Base-by-base conservation (phyloP, 2,797 vertebrate genomes). In the Mallotus villosus region DNA sequence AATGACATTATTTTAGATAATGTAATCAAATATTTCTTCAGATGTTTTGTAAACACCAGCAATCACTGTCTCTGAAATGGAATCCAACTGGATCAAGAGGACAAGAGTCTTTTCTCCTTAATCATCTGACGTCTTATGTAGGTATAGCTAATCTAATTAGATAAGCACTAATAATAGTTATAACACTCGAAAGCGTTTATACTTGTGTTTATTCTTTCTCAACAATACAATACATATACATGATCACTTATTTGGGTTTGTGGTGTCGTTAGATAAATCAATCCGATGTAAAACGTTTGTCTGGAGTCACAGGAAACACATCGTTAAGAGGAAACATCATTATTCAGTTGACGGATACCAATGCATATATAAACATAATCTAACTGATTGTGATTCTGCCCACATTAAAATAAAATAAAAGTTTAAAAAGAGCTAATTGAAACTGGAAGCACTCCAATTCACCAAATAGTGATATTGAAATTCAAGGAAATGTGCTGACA, bases 381-480 rank as follows among this genome's bases (percentile, higher is more conserved):
- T 2, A 49, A 46, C 41, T 46, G 9, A 67, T 46, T 53, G 24
- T 53, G 29, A 41, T 7, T 63, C 62, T 34, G 2, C 27, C 19
- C 65, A 51, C 65, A 78, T 66, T 37, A 2, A 46, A 5, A 70
- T 60, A 46, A 71, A 41, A 70, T 34, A 9, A 19, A 73, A 67
- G 71, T 70, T 74, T 51, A 81, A 67, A 84, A 77, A 34, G 32
- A 19, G 29, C 55, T 17, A 17, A 37, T 5, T 70, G 32, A 74
- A 85, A 84, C 24, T 24, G 74, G 62, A 78, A 78, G 77, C 21
- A 75, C 71, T 77, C 67, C 53, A 32, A 25, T 68, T 29, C 12
- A 67, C 27, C 21, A 73, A 9, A 72, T 63, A 78, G 72, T 25
- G 64, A 68, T 62, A 72, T 66, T 27, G 81, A 75, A 70, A 64